Evolutionary conservation across 2,888 invertebrate species (phyloP), one percentile per base, ranked within the genome.

Genomic region (Carterocephalus palaemon): DNA sequence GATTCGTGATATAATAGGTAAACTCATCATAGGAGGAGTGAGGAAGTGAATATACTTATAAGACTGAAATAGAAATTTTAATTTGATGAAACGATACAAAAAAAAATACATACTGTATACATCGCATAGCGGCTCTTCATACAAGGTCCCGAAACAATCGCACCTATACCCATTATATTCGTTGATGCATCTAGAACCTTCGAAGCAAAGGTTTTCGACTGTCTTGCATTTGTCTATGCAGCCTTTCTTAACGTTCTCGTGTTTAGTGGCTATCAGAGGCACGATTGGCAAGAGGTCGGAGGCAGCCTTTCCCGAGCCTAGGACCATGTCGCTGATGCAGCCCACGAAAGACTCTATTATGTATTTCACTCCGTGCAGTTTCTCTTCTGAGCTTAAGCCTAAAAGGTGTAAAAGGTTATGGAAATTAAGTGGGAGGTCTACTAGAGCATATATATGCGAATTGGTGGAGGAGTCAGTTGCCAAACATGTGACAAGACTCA

Each of bases 261-360:
- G 95, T 73, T 95, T 94, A 1, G 95, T 94, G 2, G 96, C 95
- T 55, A 95, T 93, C 29, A 96, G 72, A 1, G 95, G 95, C 19
- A 91, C 91, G 57, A 96, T 94, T 6, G 94, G 93, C 31, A 94
- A 75, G 19, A 95, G 87, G 72, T 94, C 93, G 32, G 93, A 94
- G 1, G 95, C 94, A 1, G 95, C 94, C 75, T 94, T 94, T 2
- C 95, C 95, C 1, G 95, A 94, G 72, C 94, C 93, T 15, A 96
- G 81, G 4, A 94, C 92, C 80, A 97, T 93, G 62, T 96, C 93
- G 62, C 94, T 92, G 58, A 97, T 95, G 68, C 96, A 97, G 2
- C 96, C 96, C 16, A 96, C 95, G 72, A 96, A 96, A 4, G 95
- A 95, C 81, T 95, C 95, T 59, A 96, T 96, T 48, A 96, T 95